Base-by-base conservation (phyloP, 1,140 invertebrate genomes). In the Drosophila watanabei region DNA sequence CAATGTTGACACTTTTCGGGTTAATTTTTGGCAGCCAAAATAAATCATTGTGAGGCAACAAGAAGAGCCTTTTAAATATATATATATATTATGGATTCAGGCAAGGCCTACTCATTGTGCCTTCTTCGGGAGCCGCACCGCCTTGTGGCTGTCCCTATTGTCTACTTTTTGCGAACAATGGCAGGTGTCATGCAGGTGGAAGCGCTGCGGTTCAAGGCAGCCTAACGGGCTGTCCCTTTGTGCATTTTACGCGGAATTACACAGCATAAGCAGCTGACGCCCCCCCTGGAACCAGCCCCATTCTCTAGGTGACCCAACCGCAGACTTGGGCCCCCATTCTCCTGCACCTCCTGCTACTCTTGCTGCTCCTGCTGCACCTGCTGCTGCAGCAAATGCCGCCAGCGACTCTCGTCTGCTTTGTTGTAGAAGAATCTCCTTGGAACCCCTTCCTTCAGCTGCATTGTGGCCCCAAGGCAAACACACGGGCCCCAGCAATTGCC, bases 161-260 rank as follows among this genome's bases (percentile, higher is more conserved):
- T 89, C 64, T 85, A 70, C 64, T 79, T 81, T 89, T 89, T 62
- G 48, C 62, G 81, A 85, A 89, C 85, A 89, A 89, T 79, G 73
- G 81, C 79, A 90, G 82, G 85, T 90, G 85, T 89, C 85, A 82
- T 75, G 79, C 85, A 81, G 75, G 65, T 58, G 76, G 48, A 66
- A 62, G 45, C 57, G 43, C 48, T 51, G 75, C 63, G 57, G 75
- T 60, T 61, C 64, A 57, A 61, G 75, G 58, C 57, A 45, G 41
- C 41, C 48, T 56, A 64, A 78, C 64, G 75, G 75, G 71, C 57
- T 78, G 69, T 85, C 70, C 81, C 78, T 89, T 89, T 89, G 85
- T 89, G 79, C 86, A 85, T 89, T 89, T 89, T 89, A 89, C 86
- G 86, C 85, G 85, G 81, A 89, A 89, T 89, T 89, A 89, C 85